These are phyloP conservation scores for Oreochromis mossambicus DNA, from an alignment of 2,797 vertebrate species.

Conservation along the genomic window DNA sequence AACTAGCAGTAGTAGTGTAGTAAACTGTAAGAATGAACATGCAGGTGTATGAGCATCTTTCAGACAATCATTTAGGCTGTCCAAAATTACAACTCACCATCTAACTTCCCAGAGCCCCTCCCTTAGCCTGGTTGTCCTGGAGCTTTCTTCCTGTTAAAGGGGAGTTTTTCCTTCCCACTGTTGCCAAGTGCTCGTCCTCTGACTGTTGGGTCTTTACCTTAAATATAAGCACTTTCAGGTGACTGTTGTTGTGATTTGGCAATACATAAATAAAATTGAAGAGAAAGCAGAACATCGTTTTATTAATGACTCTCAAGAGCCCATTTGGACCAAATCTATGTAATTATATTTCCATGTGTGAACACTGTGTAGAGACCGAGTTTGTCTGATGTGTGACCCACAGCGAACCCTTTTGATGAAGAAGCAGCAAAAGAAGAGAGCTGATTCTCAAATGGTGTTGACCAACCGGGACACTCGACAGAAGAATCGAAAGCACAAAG, in stretches of 20 bases:
- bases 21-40: background rate
- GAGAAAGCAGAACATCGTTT: rapidly evolving
- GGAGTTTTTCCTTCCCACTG: background rate
- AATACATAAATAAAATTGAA: rapidly evolving
- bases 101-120: background rate
- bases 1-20: background rate
- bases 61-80: background rate
- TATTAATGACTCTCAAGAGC: background rate
- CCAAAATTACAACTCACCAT: background rate
- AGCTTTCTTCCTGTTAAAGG: background rate
- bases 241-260: background rate
- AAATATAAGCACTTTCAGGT: background rate
- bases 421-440: conserved; percentile 84
- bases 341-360: background rate
- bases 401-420: conserved; percentile 83
- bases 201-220: background rate
- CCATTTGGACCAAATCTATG: background rate
- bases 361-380: background rate
- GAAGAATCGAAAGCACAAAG: conserved; percentile 70
- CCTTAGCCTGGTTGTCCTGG: background rate
- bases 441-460: conserved; percentile 84
- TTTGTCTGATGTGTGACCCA: background rate
- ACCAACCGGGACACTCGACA: conserved; percentile 77
- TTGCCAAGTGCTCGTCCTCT: background rate
- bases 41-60: background rate